phyloP scores from a whole-genome alignment of 2,797 vertebrate species.

The Adrianichthys oophorus region DNA sequence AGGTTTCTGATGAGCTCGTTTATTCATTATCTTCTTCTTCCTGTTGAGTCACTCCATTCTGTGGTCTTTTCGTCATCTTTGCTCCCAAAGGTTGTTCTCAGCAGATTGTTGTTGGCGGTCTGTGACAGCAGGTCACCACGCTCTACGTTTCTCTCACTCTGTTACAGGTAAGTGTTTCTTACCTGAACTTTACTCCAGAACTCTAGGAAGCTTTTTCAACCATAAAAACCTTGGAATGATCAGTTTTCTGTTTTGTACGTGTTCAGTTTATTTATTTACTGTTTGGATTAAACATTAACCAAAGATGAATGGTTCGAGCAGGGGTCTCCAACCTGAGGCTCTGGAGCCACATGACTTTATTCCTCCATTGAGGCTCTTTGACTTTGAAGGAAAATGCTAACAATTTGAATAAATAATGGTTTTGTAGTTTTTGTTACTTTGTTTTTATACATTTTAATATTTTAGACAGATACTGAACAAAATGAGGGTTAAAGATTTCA shows the following conservation, averaged over 20 bases:
- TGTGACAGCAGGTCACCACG: not conserved
- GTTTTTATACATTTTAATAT: too few relatives aligned
- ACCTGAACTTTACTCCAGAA: not conserved
- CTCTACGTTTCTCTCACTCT: not conserved
- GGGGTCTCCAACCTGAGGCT: not conserved
- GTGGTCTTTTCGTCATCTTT: not conserved
- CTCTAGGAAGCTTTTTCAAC: not conserved
- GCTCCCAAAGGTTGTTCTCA: conserved; percentile 28
- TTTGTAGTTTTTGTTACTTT: not conserved
- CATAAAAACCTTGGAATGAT: not conserved
- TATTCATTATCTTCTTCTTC: not conserved
- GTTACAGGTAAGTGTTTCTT: conserved; percentile 16
- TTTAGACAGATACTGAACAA: too few relatives aligned
- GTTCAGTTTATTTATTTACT: not conserved
- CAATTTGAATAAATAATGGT: not conserved
- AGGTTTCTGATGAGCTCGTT: not conserved
- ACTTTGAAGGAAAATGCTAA: too few relatives aligned
- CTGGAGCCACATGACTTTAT: too few relatives aligned
- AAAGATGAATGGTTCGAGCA: not conserved
- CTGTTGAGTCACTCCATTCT: not conserved
- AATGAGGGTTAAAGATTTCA: too few relatives aligned
- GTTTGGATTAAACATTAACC: not conserved
- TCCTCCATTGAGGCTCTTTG: too few relatives aligned
- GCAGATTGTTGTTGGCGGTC: not conserved
- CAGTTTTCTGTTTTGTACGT: not conserved